Percentiles rank a stretch among this genome's conserved stretches.
Conservation (phyloP, 53 echinoderm and acorn worm genomes). For the Henricia sp. region DNA sequence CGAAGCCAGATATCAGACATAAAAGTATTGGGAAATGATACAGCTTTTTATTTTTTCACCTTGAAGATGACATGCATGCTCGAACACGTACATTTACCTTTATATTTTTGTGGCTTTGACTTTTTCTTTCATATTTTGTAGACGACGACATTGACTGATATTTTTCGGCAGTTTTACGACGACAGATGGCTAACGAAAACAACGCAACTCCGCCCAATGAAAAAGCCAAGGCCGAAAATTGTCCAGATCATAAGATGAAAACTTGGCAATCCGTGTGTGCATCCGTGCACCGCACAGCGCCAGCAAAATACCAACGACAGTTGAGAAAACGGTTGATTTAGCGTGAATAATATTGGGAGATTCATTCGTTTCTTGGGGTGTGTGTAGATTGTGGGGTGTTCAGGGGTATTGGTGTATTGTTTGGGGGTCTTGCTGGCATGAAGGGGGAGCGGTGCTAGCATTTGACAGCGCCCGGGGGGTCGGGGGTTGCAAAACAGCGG, state of each 20-base stretch:
- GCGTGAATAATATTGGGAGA: conserved; percentile 45
- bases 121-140: no score
- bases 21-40: no score
- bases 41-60: no score
- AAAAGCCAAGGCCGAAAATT: conserved; percentile 40
- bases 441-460: not conserved
- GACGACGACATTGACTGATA: no score
- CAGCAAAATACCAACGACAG: conserved; percentile 22
- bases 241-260: conserved; percentile 31
- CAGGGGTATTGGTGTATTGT: no score
- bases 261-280: conserved; percentile 20
- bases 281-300: conserved; percentile 16
- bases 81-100: no score
- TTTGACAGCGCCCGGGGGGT: not conserved
- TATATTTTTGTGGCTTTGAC: no score
- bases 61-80: no score
- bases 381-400: conserved; percentile 39
- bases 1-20: no score
- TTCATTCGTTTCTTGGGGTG: conserved; percentile 4
- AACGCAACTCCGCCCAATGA: no score
- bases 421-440: conserved; percentile 1
- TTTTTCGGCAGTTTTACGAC: no score
- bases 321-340: conserved; percentile 51
- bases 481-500: not conserved
- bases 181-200: conserved; percentile 52